Evolutionary conservation across 2,113 vertebrate species (phyloP), one percentile per base, ranked within the genome.

Genomic region (Galbula dea): DNA sequence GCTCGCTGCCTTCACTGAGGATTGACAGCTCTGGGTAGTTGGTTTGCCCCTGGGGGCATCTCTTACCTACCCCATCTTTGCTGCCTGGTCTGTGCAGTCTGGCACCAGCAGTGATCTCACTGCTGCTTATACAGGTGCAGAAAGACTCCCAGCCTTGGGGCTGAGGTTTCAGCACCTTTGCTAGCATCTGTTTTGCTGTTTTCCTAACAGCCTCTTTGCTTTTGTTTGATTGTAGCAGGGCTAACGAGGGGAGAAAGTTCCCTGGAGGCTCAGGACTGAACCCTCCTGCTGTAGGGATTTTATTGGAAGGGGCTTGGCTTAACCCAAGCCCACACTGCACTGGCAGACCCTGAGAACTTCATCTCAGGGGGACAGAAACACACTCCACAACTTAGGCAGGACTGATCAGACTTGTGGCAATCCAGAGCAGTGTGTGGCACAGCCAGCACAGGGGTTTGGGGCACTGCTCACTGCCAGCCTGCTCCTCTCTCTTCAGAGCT

Each of bases 41-140:
- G 1, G 0, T 49, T 52, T 23, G 10, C 83, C 80, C 80, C 68
- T 49, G 34, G 17, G n/a, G 29, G 32, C 1, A 0, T 84, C 61
- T 61, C 54, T 78, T 51, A 27, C 21, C 10, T 9, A 20, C 39
- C 36, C 15, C 0, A 0, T 49, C 24, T 66, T 34, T 77, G 46
- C 67, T 73, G 27, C 4, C 0, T 26, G 27, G 30, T 43, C 48
- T 2, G 0, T 63, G 16, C 65, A 55, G 43, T 49, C 51, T 74
- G 81, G 69, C 84, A 86, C n/a, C 66, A 45, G 11, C 74, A 48
- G 19, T 11, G 1, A 32, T 34, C 84, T 79, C 57, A 12, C 27
- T 72, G 66, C 81, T 91, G 71, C 84, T 87, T 92, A 8, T 6
- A 73, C 43, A 67, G 73, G 77, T 84, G 51, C 75, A 85, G 57